Base-by-base conservation (phyloP, 1,140 invertebrate species). In the Drosophila ogumai region DNA sequence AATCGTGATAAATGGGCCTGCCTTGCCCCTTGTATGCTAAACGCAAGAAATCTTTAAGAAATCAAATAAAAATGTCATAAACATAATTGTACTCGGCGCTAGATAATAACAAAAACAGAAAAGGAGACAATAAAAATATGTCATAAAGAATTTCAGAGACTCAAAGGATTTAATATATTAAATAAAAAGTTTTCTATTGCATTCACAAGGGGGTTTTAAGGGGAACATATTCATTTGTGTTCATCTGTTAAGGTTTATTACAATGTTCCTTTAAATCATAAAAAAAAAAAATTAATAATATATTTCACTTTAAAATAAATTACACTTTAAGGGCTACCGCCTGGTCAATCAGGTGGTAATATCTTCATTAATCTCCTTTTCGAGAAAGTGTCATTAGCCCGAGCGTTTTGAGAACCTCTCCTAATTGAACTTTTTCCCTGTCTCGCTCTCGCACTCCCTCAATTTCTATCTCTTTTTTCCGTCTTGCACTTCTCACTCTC, bases 31-130 rank as follows among this genome's bases (percentile, higher is more conserved):
- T 49, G 47, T 84, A 74, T 84, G 76, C 68, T 84, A 88, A 88
- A 84, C 76, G 73, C 64, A 64, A 67, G 64, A 82, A 82, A 84
- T 87, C 84, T 88, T 87, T 77, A 76, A 75, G 44, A 88, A 90
- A 78, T 84, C 84, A 58, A 90, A 88, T 90, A 88, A 88, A 84
- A 78, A 34, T 72, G 73, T 78, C 85, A 84, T 88, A 90, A 90
- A 88, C 79, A 88, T 90, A 88, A 88, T 88, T 88, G 80, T 78
- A 74, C 36, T 28, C 13, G 38, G 10, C 19, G 32, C 32, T 9
- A 38, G 7, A 38, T 22, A 54, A 52, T 19, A 54, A 54, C 15
- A 49, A 28, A 47, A 47, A 25, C 5, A 28, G 28, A 43, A 67
- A 52, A 52, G 40, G 41, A 69, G 47, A 52, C 75, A 76, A 76